Percentiles rank a stretch among this genome's conserved stretches.
These are phyloP conservation scores for Rhabditoides inermis DNA, from an alignment of 2,888 invertebrate species.

Conservation along the genomic window DNA sequence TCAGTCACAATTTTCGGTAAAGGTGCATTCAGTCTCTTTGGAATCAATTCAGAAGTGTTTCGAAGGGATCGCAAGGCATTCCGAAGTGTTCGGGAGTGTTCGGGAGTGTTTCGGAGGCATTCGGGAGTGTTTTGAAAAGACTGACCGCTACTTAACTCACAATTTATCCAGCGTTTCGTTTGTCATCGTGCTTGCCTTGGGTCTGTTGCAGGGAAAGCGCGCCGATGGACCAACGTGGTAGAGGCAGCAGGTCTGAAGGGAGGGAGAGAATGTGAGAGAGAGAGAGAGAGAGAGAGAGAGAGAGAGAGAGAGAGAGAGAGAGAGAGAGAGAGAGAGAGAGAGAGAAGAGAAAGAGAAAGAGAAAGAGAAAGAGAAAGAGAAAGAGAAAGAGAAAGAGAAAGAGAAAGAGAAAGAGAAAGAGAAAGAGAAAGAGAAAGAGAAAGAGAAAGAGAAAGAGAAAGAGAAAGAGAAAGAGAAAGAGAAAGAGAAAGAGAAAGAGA, in stretches of 20 bases:
- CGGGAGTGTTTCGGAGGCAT: too few species aligned
- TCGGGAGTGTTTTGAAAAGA: too few species aligned
- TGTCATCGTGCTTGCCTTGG: too few species aligned
- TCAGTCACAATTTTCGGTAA: too few species aligned
- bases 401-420: not conserved
- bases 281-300: not conserved
- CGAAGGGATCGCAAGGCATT: too few species aligned
- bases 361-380: not conserved
- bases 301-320: not conserved
- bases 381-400: not conserved
- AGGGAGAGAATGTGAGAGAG: not conserved
- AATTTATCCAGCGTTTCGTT: too few species aligned
- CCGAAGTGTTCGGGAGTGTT: too few species aligned
- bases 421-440: not conserved
- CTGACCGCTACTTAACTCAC: too few species aligned
- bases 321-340: not conserved
- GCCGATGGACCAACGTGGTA: not conserved
- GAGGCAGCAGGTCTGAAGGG: not conserved
- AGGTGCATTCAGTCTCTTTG: too few species aligned
- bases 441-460: not conserved
- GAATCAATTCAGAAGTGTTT: too few species aligned
- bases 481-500: not conserved
- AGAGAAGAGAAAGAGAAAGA: not conserved
- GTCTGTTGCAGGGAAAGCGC: not conserved
- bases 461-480: not conserved